Evolutionary conservation across 1,140 invertebrate genomes (phyloP).

Genomic region (Zaprionus davidi): DNA sequence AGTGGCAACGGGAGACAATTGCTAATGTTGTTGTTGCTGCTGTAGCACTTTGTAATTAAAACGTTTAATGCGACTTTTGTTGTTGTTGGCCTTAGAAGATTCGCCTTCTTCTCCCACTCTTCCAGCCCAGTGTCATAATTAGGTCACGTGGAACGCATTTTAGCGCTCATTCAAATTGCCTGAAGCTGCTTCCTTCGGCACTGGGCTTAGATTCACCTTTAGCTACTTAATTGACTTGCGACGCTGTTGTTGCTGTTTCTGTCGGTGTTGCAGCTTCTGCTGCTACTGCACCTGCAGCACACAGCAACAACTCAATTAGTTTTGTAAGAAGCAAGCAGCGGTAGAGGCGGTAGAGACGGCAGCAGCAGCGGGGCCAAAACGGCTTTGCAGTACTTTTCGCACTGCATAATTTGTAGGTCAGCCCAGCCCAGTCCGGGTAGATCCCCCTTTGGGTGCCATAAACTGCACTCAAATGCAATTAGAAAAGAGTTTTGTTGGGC

Average conservation of each 20-base stretch:
- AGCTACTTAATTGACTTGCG: constrained; percentile 76
- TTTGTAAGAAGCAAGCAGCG: constrained; percentile 5
- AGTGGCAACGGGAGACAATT: constrained; percentile 54
- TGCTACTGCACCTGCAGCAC: constrained; percentile 43
- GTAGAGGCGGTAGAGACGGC: background rate
- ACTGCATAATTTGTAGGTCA: constrained; percentile 77
- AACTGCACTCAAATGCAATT: constrained; percentile 70
- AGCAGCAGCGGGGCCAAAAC: constrained; percentile 9
- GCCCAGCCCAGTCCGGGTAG: constrained; percentile 8
- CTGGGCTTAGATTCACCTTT: constrained; percentile 34
- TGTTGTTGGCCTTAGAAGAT: constrained; percentile 11
- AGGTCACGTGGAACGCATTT: constrained; percentile 68
- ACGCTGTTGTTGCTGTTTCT: background rate
- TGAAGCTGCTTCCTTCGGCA: constrained; percentile 53
- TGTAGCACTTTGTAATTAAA: constrained; percentile 61
- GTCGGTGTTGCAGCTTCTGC: constrained; percentile 42
- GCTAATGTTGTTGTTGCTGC: constrained; percentile 45
- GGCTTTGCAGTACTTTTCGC: constrained; percentile 57
- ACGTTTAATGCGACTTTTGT: constrained; percentile 52
- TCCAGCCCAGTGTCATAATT: constrained; percentile 47
- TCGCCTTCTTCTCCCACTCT: background rate
- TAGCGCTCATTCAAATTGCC: constrained; percentile 74
- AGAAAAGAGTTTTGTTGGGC: constrained; percentile 44
- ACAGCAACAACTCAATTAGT: constrained; percentile 70
- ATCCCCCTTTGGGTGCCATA: constrained; percentile 35